Conservation (phyloP, 2,797 vertebrate species). For the Scleropages formosus region DNA sequence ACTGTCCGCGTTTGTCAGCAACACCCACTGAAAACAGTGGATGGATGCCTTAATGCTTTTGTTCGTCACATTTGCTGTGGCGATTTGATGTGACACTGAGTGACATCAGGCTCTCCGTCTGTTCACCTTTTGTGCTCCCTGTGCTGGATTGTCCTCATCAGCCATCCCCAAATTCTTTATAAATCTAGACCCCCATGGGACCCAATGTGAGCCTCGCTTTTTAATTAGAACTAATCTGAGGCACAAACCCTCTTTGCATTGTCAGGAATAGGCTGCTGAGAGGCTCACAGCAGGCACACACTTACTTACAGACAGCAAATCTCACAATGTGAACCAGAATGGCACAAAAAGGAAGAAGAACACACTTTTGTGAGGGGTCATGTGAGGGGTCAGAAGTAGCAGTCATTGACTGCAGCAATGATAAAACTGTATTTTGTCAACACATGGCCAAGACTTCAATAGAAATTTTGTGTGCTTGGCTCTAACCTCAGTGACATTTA, state of each 20-base stretch:
- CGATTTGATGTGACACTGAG: constrained; percentile 13
- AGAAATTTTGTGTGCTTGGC: no score
- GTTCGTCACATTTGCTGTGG: not conserved
- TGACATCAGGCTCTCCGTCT: constrained; percentile 23
- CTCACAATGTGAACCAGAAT: not conserved
- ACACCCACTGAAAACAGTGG: not conserved
- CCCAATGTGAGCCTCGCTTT: constrained; percentile 39
- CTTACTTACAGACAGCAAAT: not conserved
- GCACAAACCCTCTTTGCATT: constrained; percentile 64
- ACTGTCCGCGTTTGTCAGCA: constrained; percentile 13
- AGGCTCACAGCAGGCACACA: constrained; percentile 41
- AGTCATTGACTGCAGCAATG: not conserved
- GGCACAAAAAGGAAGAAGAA: not conserved
- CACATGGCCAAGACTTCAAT: no score
- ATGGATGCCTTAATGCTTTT: not conserved
- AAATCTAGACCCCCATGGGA: constrained; percentile 8
- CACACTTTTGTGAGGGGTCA: not conserved
- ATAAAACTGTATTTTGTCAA: not conserved
- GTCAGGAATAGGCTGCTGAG: constrained; percentile 62
- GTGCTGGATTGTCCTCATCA: not conserved
- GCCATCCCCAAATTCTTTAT: not conserved
- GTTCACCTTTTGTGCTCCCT: not conserved
- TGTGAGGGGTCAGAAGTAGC: not conserved
- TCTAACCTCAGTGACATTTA: no score
- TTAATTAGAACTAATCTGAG: constrained; percentile 72